Percentiles rank a stretch among this genome's conserved stretches.
Evolutionary conservation across 2,888 invertebrate species (phyloP).

Genomic region (Keiferia lycopersicella): DNA sequence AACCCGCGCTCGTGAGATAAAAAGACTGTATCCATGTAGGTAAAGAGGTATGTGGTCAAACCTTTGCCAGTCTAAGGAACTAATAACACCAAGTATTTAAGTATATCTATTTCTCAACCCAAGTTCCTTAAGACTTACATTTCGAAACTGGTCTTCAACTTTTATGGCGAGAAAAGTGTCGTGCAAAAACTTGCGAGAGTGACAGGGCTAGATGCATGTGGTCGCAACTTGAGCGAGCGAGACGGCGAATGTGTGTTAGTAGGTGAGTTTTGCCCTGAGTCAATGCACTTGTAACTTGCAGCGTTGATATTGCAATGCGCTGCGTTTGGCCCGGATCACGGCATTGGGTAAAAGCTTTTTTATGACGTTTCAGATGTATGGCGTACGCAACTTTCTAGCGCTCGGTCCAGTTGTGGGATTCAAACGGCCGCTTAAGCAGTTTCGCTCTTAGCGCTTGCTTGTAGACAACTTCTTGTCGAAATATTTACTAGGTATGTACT

Average conservation of each 20-base stretch:
- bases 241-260: conserved; percentile 63
- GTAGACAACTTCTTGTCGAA: too few species aligned
- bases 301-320: conserved; percentile 28
- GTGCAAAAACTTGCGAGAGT: conserved; percentile 54
- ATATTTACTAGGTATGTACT: too few species aligned
- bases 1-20: too few species aligned
- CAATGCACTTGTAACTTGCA: conserved; percentile 59
- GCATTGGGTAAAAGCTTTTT: conserved; percentile 17
- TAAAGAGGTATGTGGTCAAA: not conserved
- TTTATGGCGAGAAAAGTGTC: conserved; percentile 68
- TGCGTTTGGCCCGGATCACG: conserved; percentile 26
- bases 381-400: conserved; percentile 11
- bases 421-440: too few species aligned
- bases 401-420: not conserved
- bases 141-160: conserved; percentile 59
- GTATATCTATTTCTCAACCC: conserved; percentile 20
- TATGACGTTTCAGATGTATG: conserved; percentile 5
- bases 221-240: conserved; percentile 43
- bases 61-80: not conserved
- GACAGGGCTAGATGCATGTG: conserved; percentile 45
- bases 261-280: conserved; percentile 63
- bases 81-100: conserved; percentile 8
- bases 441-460: not conserved
- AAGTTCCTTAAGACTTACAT: conserved; percentile 37
- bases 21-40: too few species aligned